A percentile compares a stretch with the other conserved stretches of the same genome.
Conservation (phyloP, 2,888 invertebrate species). For the Agonopterix heracliana region DNA sequence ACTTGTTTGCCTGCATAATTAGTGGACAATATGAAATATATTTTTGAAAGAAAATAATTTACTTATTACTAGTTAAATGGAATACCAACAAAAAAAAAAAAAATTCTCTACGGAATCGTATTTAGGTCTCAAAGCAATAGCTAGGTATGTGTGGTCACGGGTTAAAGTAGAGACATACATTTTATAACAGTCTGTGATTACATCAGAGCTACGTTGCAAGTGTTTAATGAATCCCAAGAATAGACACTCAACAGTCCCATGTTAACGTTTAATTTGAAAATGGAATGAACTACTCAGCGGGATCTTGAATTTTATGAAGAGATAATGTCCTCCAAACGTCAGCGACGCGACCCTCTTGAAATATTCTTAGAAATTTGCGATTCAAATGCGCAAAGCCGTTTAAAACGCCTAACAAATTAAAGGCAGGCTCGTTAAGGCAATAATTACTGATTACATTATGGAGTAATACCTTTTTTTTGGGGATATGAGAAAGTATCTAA, state of each 20-base stretch:
- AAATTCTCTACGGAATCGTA: too few relatives aligned
- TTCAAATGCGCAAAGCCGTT: constrained; percentile 76
- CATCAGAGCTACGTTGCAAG: neutral
- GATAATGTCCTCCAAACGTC: constrained; percentile 71
- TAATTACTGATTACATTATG: constrained; percentile 74
- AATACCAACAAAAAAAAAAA: too few relatives aligned
- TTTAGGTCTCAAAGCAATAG: too few relatives aligned
- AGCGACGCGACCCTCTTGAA: constrained; percentile 65
- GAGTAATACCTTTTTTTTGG: constrained; percentile 41
- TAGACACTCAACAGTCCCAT: constrained; percentile 16
- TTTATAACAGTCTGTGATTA: too few relatives aligned
- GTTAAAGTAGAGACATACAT: too few relatives aligned
- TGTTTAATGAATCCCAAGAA: neutral
- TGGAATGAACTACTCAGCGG: constrained; percentile 63
- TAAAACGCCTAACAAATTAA: constrained; percentile 76
- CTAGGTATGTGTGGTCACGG: too few relatives aligned
- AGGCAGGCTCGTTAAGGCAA: constrained; percentile 72
- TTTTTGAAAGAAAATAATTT: too few relatives aligned
- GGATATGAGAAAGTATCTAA: constrained; percentile 8
- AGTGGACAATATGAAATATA: too few relatives aligned
- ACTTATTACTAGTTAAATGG: too few relatives aligned
- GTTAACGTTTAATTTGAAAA: constrained; percentile 57
- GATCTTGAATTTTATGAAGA: constrained; percentile 74
- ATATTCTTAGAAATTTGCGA: constrained; percentile 76
- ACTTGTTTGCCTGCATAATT: too few relatives aligned